phyloP scores from a whole-genome alignment of 2,797 vertebrate species.

The Micropoecilia bifurca region DNA sequence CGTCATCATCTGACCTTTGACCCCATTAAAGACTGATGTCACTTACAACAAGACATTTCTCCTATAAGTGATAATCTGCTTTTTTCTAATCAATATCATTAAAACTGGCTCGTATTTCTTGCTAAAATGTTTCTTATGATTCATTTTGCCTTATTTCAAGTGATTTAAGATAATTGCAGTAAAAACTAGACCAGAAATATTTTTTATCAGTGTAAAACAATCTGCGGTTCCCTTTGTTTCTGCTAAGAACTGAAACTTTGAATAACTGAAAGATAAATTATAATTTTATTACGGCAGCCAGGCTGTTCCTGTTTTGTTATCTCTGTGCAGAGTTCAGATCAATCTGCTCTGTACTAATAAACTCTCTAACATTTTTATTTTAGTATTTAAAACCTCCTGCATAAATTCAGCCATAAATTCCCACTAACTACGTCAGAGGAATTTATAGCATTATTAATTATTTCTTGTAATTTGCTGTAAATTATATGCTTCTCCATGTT shows the following conservation, averaged over 20 bases:
- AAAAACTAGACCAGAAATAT: neutral
- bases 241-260: neutral
- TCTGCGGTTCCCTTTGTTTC: neutral
- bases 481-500: too few relatives aligned
- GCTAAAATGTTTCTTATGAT: too few relatives aligned
- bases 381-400: neutral
- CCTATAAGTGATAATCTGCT: too few relatives aligned
- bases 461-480: too few relatives aligned
- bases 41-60: too few relatives aligned
- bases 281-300: neutral
- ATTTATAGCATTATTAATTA: too few relatives aligned
- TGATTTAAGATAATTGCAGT: neutral
- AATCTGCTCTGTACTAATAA: neutral
- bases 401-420: neutral
- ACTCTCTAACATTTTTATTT: neutral
- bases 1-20: too few relatives aligned
- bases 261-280: neutral
- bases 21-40: too few relatives aligned
- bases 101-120: too few relatives aligned
- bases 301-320: neutral
- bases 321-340: neutral
- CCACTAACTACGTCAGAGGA: neutral
- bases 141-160: too few relatives aligned
- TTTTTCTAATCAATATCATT: too few relatives aligned
- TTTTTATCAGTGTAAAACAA: neutral